Evolutionary conservation across 2,113 vertebrate genomes (phyloP), one percentile per base, ranked within the genome.

Genomic region (Trochalopteron elliotii): DNA sequence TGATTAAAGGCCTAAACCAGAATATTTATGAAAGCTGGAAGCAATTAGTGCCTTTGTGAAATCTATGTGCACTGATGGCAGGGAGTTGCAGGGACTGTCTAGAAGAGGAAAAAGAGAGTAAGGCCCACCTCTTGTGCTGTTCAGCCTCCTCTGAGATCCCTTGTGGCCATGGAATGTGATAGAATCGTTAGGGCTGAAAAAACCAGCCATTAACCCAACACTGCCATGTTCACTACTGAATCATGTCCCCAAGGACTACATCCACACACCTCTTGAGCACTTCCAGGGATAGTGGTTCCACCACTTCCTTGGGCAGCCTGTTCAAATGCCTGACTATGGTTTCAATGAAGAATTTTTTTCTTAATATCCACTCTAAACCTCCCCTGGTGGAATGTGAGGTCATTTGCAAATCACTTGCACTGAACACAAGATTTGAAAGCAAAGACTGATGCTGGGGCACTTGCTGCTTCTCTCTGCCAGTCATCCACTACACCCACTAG

Each of bases 21-120:
- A 96, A 77, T 63, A 76, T 96, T 97, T 97, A 96, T 83, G 85
- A 96, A 96, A 88, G 78, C 93, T 94, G 92, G 80, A 95, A 94
- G 87, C 90, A 97, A 96, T 96, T 95, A 97, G 33, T 0, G 22
- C 91, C 87, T 89, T 96, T 97, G 90, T 96, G 89, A 95, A 97
- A 92, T 77, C 35, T 69, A 25, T 74, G 84, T 93, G 85, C 50
- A 72, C 69, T 16, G 47, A 90, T 63, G 87, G 81, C 86, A 63
- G 69, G 19, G 60, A 96, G 90, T 95, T 71, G 23, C 11, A 20
- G 76, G 59, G 78, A 7, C 0, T 13, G 81, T 76, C 63, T 42
- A 33, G 90, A 93, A 90, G 85, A 67, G 27, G 63, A 94, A 92
- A 67, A 75, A 69, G 35, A 68, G 63, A 82, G 64, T 35, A 79